These are phyloP conservation scores for Drosophila gaucha DNA, from an alignment of 2,888 invertebrate species.

Conservation along the genomic window DNA sequence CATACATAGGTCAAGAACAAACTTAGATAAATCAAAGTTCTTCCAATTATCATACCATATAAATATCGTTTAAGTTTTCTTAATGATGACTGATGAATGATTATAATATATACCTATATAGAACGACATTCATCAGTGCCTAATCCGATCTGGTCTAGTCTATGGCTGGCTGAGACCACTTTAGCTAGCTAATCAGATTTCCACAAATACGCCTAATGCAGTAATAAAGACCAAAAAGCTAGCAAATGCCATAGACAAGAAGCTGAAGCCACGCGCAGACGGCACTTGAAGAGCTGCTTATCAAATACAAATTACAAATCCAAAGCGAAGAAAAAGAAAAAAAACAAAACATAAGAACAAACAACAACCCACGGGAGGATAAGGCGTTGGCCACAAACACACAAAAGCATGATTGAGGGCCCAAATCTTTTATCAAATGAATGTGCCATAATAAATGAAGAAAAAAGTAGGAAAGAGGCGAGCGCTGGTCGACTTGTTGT, in stretches of 20 bases:
- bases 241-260: constrained; percentile 15
- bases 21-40: no score
- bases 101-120: neutral
- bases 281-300: constrained; percentile 59
- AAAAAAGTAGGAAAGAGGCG: constrained; percentile 10
- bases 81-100: neutral
- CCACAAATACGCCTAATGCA: constrained; percentile 61
- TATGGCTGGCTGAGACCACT: constrained; percentile 5
- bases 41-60: neutral
- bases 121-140: constrained; percentile 13
- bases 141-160: constrained; percentile 11
- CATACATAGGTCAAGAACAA: no score
- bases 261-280: constrained; percentile 29
- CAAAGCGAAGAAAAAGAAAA: constrained; percentile 26
- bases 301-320: constrained; percentile 79
- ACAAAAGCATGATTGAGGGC: constrained; percentile 77
- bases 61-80: neutral
- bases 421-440: constrained; percentile 73
- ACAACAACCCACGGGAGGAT: constrained; percentile 7
- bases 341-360: neutral
- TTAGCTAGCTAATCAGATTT: constrained; percentile 59
- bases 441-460: constrained; percentile 70
- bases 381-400: constrained; percentile 42
- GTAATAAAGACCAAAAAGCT: constrained; percentile 57
- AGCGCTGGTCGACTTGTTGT: constrained; percentile 37